Evolutionary conservation across 2,888 invertebrate genomes (phyloP), one percentile per base, ranked within the genome.

Genomic region (Noctua pronuba): DNA sequence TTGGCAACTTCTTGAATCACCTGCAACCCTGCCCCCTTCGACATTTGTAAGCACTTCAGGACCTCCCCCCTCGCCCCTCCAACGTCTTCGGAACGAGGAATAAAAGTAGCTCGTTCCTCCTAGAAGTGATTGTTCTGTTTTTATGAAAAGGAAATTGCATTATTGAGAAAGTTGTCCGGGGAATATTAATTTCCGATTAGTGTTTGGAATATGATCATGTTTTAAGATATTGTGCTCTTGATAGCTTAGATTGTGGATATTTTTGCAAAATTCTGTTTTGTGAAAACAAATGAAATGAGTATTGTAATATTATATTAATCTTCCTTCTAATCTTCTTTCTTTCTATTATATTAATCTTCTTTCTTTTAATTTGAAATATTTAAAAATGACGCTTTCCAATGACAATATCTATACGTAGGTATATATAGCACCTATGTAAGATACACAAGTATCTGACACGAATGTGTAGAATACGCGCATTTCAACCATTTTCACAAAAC

Each of bases 181-280:
- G 73, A 84, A 84, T 84, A 82, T 84, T 82, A 84, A 86, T 87
- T 81, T 82, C 81, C 77, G 85, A 88, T 89, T 90, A 84, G 38
- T 58, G 44, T 46, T 67, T 55, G 35, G 24, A 67, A 52, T 73
- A 16, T 46, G 35, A 70, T 79, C 64, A 52, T 70, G 31, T 60
- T 65, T 55, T 44, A 44, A 35, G 6, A 55, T 74, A 8, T 79
- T 73, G 31, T 58, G 18, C 8, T 41, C 31, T 67, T 71, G 41
- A 65, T 65, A 1, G 21, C 11, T 35, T 35, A 41, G 41, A 8
- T 65, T 41, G 41, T n/a, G 6, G 8, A 16, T 65, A 3, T 41
- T 65, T 38, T 24, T 64, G 13, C 11, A 11, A 38, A 1, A 13
- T 64, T 31, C 18, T 31, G 10, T 35, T 35, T 11, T 35, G 31